A percentile compares a stretch with the other conserved stretches of the same genome.
phyloP scores from a whole-genome alignment of 2,797 vertebrate species.

The Pseudochirops corinnae region DNA sequence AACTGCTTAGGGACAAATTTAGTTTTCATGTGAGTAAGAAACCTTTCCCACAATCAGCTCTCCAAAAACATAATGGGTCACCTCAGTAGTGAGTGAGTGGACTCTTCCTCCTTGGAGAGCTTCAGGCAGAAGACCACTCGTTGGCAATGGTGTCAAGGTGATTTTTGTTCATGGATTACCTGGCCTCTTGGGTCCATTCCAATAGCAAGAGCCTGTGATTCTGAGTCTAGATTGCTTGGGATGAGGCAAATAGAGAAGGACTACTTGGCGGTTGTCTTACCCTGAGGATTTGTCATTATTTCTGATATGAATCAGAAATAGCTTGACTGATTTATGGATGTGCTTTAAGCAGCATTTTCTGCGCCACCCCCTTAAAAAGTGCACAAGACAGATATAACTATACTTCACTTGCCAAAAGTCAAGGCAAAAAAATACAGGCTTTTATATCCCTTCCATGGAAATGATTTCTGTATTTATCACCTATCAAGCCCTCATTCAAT shows the following conservation, averaged over 20 bases:
- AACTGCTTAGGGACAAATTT: background rate
- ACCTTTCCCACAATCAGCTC: background rate
- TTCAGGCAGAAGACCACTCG: background rate
- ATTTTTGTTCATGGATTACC: background rate
- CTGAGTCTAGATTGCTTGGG: background rate
- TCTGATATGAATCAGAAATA: slow-evolving; percentile 46
- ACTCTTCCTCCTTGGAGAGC: background rate
- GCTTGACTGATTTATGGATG: background rate
- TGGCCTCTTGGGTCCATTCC: background rate
- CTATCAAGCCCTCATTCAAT: background rate
- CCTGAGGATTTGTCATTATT: slow-evolving; percentile 27
- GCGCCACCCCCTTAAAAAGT: background rate
- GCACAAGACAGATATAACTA: background rate
- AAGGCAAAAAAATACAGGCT: slow-evolving; percentile 14
- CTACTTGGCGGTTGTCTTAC: background rate
- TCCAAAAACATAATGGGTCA: background rate
- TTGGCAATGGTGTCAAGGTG: background rate
- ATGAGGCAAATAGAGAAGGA: slow-evolving; percentile 2
- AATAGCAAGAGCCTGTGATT: background rate
- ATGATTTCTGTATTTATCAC: background rate
- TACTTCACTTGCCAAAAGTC: slow-evolving; percentile 43
- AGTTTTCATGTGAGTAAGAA: background rate
- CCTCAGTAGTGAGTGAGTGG: background rate
- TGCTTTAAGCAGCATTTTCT: background rate
- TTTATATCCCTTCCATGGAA: background rate